Percentiles rank a stretch among this genome's conserved stretches.
These are phyloP conservation scores for Luperina testacea DNA, from an alignment of 2,888 invertebrate genomes.

Conservation along the genomic window DNA sequence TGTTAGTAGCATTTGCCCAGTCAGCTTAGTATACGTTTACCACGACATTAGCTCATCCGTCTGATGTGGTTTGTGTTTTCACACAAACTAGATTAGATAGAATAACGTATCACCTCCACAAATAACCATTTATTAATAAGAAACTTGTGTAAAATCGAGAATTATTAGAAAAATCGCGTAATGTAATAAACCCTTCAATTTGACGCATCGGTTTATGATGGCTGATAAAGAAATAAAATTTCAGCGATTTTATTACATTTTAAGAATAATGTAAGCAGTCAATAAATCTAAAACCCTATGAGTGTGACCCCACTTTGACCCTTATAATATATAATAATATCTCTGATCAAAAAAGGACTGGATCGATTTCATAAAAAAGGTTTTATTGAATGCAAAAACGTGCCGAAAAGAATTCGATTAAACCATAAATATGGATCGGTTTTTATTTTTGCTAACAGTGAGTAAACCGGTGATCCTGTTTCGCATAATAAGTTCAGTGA, in stretches of 20 bases:
- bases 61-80: background rate
- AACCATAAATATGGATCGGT: constrained; percentile 30
- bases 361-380: constrained; percentile 36
- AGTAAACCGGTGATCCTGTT: background rate
- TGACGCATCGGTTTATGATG: constrained; percentile 19
- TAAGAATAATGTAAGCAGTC: constrained; percentile 32
- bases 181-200: background rate
- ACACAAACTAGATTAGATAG: background rate
- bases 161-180: background rate
- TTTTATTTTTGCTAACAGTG: constrained; percentile 9
- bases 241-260: constrained; percentile 33
- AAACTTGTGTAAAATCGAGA: background rate
- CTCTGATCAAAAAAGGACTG: constrained; percentile 46
- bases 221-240: constrained; percentile 43
- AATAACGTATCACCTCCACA: background rate
- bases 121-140: background rate
- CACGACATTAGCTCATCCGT: background rate
- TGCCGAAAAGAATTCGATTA: constrained; percentile 27
- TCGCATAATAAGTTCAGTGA: constrained; percentile 28
- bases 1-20: too few relatives aligned
- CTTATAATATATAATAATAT: constrained; percentile 50
- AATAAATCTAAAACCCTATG: constrained; percentile 23
- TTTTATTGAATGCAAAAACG: constrained; percentile 51
- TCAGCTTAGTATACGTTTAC: too few relatives aligned
- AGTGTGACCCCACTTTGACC: constrained; percentile 23